Conservation (phyloP, 2,888 invertebrate genomes). For the Campoletis raptor region DNA sequence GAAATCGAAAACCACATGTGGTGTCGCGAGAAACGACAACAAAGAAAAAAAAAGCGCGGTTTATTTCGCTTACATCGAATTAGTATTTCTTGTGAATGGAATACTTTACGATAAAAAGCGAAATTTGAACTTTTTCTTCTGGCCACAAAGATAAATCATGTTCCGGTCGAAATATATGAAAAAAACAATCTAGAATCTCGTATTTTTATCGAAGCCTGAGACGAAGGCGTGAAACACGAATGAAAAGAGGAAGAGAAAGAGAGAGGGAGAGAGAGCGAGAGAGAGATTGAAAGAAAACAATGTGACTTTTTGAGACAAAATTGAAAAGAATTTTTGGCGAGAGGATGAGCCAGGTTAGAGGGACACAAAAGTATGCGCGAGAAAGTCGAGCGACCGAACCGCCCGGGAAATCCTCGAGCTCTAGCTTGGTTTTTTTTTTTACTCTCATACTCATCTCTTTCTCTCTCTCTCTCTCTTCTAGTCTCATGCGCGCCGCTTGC, state of each 20-base stretch:
- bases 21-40: not conserved
- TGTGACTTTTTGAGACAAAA: slow-evolving; percentile 18
- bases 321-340: slow-evolving; percentile 31
- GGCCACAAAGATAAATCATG: not conserved
- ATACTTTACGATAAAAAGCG: slow-evolving; percentile 6
- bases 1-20: slow-evolving; percentile 23
- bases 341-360: not conserved
- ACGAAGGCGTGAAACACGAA: not conserved
- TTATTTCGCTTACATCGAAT: slow-evolving; percentile 18
- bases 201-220: not conserved
- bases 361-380: slow-evolving; percentile 37
- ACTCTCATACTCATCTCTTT: slow-evolving; percentile 32
- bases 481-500: slow-evolving; percentile 25
- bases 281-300: not conserved
- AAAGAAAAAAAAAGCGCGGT: slow-evolving; percentile 16
- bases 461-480: slow-evolving; percentile 15
- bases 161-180: not conserved
- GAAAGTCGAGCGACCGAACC: slow-evolving; percentile 45
- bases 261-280: not conserved
- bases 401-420: slow-evolving; percentile 55
- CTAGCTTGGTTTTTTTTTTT: slow-evolving; percentile 29
- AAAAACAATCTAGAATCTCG: not conserved
- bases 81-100: slow-evolving; percentile 46
- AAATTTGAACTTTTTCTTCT: not conserved
- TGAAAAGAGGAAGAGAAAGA: not conserved